phyloP scores from a whole-genome alignment of 1,140 invertebrate species.

The Panagrolaimus sp. region DNA sequence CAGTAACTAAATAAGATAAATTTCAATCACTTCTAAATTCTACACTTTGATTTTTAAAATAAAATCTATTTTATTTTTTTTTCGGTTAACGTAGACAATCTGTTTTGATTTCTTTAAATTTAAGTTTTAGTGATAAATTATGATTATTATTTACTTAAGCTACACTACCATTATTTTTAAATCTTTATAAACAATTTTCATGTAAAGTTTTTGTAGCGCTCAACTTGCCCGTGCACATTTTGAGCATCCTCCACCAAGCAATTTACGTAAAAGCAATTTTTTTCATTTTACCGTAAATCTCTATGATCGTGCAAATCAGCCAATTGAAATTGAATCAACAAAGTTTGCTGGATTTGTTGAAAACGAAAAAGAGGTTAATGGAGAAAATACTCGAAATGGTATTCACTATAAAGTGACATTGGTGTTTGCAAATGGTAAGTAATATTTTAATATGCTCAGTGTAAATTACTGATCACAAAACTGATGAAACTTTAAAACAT shows the following conservation, averaged over 20 bases:
- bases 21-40: too few relatives aligned
- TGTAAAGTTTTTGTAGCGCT: constrained; percentile 26
- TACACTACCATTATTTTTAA: too few relatives aligned
- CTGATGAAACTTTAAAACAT: background rate
- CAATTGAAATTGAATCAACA: constrained; percentile 95
- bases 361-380: constrained; percentile 94
- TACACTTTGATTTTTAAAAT: too few relatives aligned
- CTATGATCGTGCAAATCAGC: constrained; percentile 89
- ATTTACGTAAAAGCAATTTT: constrained; percentile 98
- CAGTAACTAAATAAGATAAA: too few relatives aligned
- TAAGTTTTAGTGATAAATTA: background rate
- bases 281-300: constrained; percentile 99
- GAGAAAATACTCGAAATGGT: constrained; percentile 96
- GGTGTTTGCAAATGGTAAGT: constrained; percentile 89
- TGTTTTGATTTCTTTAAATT: background rate
- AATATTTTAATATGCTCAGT: background rate
- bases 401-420: constrained; percentile 94
- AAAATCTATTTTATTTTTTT: too few relatives aligned
- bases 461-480: background rate
- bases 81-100: too few relatives aligned
- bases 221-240: constrained; percentile 92
- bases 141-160: background rate
- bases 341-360: constrained; percentile 98
- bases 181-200: background rate
- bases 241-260: constrained; percentile 97